Percentiles rank a stretch among this genome's conserved stretches.
These are phyloP conservation scores for Stylophora pistillata DNA, from an alignment of 64 coral and sea anemone genomes.

Conservation along the genomic window DNA sequence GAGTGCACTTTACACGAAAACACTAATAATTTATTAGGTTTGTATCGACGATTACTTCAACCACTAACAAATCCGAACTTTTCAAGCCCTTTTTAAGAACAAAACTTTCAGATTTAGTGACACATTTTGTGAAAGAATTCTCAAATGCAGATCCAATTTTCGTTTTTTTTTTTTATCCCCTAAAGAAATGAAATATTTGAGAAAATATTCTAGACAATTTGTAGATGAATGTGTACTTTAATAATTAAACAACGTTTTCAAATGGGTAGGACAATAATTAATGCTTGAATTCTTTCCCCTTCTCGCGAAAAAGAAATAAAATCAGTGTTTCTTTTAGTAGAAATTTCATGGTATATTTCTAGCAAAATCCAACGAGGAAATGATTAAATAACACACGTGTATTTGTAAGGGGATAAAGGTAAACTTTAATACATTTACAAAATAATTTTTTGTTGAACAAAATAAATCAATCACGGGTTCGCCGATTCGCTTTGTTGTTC, in stretches of 20 bases:
- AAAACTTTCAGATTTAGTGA: not conserved
- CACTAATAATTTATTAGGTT: constrained; percentile 40
- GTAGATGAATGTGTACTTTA: constrained; percentile 11
- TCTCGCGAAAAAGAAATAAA: not conserved
- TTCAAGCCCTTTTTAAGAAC: not conserved
- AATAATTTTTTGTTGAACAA: constrained; percentile 2
- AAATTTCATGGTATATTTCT: not conserved
- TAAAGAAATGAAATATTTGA: not conserved
- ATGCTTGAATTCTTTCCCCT: constrained; percentile 4
- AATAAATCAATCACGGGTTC: constrained; percentile 41
- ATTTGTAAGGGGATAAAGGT: not conserved
- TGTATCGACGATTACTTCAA: constrained; percentile 35
- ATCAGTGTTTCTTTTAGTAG: not conserved
- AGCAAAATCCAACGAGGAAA: not conserved
- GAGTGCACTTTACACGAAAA: constrained; percentile 24
- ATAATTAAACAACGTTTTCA: constrained; percentile 38
- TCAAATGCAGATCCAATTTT: not conserved
- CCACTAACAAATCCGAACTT: constrained; percentile 10
- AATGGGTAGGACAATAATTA: constrained; percentile 4
- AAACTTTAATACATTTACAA: not conserved
- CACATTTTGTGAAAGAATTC: not conserved
- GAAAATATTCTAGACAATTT: not conserved
- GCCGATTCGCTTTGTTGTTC: not conserved
- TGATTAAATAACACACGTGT: not conserved
- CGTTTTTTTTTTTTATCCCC: not conserved